Evolutionary conservation across 2,888 invertebrate genomes (phyloP), one percentile per base, ranked within the genome.

Genomic region (Maniola hyperantus): DNA sequence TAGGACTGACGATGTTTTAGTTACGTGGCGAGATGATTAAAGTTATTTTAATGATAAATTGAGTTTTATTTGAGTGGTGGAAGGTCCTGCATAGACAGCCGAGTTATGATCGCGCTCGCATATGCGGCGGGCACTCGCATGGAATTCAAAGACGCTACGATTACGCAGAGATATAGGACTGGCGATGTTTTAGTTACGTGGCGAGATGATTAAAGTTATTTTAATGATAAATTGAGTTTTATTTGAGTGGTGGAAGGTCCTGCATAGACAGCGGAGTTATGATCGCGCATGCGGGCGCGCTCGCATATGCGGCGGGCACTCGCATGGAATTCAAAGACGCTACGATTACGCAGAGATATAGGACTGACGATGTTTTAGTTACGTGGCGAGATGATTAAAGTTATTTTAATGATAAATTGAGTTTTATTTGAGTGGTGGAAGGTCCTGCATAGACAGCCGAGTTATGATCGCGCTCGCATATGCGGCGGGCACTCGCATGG

Each of bases 181-280:
- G 98, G 98, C 83, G 97, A 97, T 80, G 98, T 98, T 1, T 93
- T 95, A 69, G 96, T 97, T 20, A 95, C 95, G 0, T 98, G 98
- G 98, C 94, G 97, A 74, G 82, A 93, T 75, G 94, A 95, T 85
- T 93, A 55, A 5, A 33, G 53, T 66, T 61, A 50, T 20, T 50
- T 6, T 10, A 18, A 11, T 50, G 10, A 20, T 57, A 15, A 15
- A 36, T 36, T 7, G 39, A 8, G n/a, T 20, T 61, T 64, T 55
- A 53, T 53, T 67, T 53, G 36, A 36, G 7, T 36, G 36, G 36
- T 36, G 7, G 13, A 13, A 11, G 5, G 11, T 42, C 13, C 91
- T 99, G 99, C 86, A 99, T 99, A 75, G 99, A 99, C 87, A 99
- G 99, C 87, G 99, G 99, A 0, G 96, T 99, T 0, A 99, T 99